Conservation (phyloP, 2,113 vertebrate species). For the crab-eating macaque (Macaca fascicularis) region DNA sequence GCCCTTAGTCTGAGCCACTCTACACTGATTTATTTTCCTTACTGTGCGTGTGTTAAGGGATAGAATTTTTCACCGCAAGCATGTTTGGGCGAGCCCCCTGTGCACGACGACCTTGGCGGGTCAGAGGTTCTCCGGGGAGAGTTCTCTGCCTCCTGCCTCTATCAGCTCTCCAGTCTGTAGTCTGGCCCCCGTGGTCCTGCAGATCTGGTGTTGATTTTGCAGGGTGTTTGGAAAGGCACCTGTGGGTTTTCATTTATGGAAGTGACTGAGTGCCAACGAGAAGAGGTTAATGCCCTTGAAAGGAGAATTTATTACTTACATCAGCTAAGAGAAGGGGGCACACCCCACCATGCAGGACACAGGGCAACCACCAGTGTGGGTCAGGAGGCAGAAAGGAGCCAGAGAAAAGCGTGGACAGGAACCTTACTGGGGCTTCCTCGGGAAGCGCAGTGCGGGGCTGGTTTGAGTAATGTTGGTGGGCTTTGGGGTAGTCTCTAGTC, state of each 20-base stretch:
- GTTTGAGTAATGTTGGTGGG: not conserved
- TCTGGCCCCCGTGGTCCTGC: not conserved
- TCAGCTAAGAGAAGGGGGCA: not conserved
- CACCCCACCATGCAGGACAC: not conserved
- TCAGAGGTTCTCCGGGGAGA: too few relatives aligned
- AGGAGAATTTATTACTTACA: not conserved
- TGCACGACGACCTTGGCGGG: too few relatives aligned
- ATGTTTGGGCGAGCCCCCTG: too few relatives aligned
- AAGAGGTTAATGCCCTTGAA: not conserved
- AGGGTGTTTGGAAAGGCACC: not conserved
- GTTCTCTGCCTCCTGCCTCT: too few relatives aligned
- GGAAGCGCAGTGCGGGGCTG: not conserved
- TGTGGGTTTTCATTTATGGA: not conserved
- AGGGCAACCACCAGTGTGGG: not conserved
- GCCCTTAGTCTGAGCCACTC: too few relatives aligned
- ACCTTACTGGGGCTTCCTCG: not conserved
- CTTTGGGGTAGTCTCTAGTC: not conserved
- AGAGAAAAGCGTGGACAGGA: too few relatives aligned
- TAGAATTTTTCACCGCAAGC: too few relatives aligned
- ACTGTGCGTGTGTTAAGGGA: too few relatives aligned
- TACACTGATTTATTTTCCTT: too few relatives aligned
- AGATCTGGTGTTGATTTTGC: not conserved
- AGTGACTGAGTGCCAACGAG: not conserved
- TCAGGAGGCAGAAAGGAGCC: not conserved
- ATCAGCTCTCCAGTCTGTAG: rapidly evolving